phyloP scores from a whole-genome alignment of 2,113 vertebrate genomes.

The Pteropus alecto region DNA sequence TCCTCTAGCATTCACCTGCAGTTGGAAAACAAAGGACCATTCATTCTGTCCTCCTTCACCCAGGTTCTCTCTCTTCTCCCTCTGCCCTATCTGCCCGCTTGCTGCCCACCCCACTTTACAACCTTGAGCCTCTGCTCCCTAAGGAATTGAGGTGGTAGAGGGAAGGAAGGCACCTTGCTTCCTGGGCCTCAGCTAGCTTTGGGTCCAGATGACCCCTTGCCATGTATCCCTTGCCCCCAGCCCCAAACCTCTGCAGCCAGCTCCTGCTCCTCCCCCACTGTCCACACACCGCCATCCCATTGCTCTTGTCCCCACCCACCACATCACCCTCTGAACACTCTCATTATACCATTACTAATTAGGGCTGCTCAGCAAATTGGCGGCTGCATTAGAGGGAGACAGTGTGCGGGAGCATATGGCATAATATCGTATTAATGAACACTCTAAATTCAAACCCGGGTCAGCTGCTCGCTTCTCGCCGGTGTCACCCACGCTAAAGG shows the following conservation, averaged over 20 bases:
- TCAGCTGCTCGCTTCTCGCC: conserved; percentile 95
- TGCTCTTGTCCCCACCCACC: conserved; percentile 88
- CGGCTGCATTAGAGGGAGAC: conserved; percentile 96
- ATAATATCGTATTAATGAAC: conserved; percentile 99
- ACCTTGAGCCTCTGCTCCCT: neutral
- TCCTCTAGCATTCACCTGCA: neutral
- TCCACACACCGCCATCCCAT: conserved; percentile 85
- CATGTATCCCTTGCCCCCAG: neutral
- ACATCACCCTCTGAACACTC: conserved; percentile 95
- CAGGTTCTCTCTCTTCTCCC: neutral
- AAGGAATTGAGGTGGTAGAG: neutral
- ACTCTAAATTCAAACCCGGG: conserved; percentile 99
- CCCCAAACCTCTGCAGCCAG: conserved; percentile 3
- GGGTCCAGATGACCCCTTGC: conserved; percentile 57
- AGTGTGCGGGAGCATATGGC: conserved; percentile 98
- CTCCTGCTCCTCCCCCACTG: conserved; percentile 73
- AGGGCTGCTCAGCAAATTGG: conserved; percentile 98
- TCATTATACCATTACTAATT: conserved; percentile 99
- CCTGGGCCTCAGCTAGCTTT: neutral
- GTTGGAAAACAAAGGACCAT: conserved; percentile 32
- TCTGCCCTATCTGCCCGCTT: neutral
- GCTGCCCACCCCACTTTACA: neutral
- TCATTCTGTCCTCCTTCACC: neutral
- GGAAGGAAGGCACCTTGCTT: neutral
- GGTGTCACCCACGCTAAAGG: conserved; percentile 91